Evolutionary conservation across 2,888 invertebrate genomes (phyloP), one percentile per base, ranked within the genome.

Genomic region (Amitus sp.): DNA sequence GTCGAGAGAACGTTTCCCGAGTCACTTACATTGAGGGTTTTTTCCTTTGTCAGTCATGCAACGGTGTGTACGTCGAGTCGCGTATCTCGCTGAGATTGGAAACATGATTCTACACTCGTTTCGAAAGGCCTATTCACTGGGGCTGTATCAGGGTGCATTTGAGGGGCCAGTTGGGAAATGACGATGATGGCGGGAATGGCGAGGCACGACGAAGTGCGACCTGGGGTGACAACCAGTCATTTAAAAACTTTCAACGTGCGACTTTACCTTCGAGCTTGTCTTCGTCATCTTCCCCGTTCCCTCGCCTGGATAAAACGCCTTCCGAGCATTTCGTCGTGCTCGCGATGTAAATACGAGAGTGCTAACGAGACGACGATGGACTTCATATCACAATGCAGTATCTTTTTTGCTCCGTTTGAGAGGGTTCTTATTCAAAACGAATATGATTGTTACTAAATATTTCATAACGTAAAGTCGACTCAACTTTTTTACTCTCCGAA

Each of bases 151-250:
- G 43, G 45, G 47, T 47, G 43, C 49, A 47, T 60, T 33, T 46
- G 27, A 40, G 54, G 60, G 49, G 28, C 34, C 42, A 43, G 54
- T 40, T 43, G 59, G 47, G 46, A 54, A 49, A 59, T 53, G 53
- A 59, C 49, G 59, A 53, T 53, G 59, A 59, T 53, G 53, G 53
- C 28, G 42, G 56, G 56, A 53, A 61, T 60, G 37, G 37, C 33
- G 47, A 33, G 33, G n/a, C n/a, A 33, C 28, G 33, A 47, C 12
- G 47, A 55, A 45, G 50, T 23, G 58, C 60, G 65, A 71, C 70
- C 70, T 63, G 56, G 72, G 70, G 66, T 69, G 75, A 74, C 74
- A 75, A 74, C n/a, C 74, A 69, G 71, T 74, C 75, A 75, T 75
- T 37, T 75, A 75, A 75, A 75, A 75, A 75, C 66, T 74, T 75